Evolutionary conservation across 1,140 invertebrate genomes (phyloP).

Genomic region (Helicoverpa zea): DNA sequence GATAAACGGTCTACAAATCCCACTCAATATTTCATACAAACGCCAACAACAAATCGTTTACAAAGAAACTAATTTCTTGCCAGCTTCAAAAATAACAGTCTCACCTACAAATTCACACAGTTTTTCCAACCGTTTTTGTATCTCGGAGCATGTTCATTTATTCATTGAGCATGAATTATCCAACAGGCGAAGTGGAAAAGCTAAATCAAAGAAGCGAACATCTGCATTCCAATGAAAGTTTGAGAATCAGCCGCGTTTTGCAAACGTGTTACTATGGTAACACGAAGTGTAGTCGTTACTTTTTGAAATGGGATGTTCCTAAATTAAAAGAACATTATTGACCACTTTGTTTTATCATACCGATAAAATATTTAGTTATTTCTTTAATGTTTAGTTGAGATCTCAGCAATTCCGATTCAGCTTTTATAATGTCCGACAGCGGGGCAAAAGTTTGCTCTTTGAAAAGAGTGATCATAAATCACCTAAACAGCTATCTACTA

Average conservation of each 20-base stretch:
- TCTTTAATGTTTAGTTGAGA: too few species aligned
- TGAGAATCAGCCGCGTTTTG: constrained; percentile 30
- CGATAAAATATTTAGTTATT: too few species aligned
- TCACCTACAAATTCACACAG: constrained; percentile 36
- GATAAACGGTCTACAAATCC: neutral
- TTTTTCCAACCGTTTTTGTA: constrained; percentile 34
- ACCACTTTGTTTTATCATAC: too few species aligned
- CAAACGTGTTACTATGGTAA: constrained; percentile 27
- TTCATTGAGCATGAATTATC: constrained; percentile 45
- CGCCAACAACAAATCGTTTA: constrained; percentile 5
- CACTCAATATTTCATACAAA: neutral
- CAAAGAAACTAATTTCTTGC: constrained; percentile 22
- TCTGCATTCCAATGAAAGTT: constrained; percentile 51
- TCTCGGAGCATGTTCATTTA: constrained; percentile 23
- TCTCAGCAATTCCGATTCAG: too few species aligned
- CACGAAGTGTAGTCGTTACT: constrained; percentile 12
- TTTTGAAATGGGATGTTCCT: neutral
- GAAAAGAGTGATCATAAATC: too few species aligned
- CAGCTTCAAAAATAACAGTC: constrained; percentile 2
- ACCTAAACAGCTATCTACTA: too few species aligned
- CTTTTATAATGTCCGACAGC: too few species aligned
- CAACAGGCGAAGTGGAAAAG: constrained; percentile 47
- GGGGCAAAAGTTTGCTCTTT: too few species aligned
- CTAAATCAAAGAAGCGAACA: constrained; percentile 47
- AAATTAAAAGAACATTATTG: too few species aligned